These are phyloP conservation scores for Argyresthia albistria DNA, from an alignment of 2,888 invertebrate genomes.

Conservation along the genomic window DNA sequence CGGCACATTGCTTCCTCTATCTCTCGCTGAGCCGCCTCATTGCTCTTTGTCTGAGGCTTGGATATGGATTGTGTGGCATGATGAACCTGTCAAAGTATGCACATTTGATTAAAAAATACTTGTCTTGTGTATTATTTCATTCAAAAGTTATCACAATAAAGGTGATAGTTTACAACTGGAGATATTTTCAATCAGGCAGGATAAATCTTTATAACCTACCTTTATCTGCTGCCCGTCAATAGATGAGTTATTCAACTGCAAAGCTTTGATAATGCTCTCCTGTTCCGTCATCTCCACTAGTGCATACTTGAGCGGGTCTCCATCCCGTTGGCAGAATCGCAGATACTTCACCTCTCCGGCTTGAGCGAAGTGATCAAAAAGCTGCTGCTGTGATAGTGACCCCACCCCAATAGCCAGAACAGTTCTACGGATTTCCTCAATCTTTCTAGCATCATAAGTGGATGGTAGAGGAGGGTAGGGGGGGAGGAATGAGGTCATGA, in stretches of 20 bases:
- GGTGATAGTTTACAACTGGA: background rate
- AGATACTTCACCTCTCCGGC: constrained; percentile 97
- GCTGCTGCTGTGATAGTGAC: constrained; percentile 81
- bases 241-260: constrained; percentile 86
- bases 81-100: constrained; percentile 72
- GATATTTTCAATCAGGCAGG: background rate
- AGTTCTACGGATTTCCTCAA: constrained; percentile 97
- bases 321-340: constrained; percentile 89
- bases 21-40: constrained; percentile 95
- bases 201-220: constrained; percentile 27
- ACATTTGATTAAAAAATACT: too few relatives aligned
- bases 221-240: constrained; percentile 79
- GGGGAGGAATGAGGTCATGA: constrained; percentile 86
- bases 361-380: constrained; percentile 89
- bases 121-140: too few relatives aligned
- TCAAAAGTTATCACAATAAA: background rate
- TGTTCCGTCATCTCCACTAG: constrained; percentile 96
- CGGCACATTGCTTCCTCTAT: constrained; percentile 98
- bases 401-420: constrained; percentile 88
- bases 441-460: constrained; percentile 87
- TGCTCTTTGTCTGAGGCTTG: constrained; percentile 95
- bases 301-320: constrained; percentile 83
- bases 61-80: constrained; percentile 94
- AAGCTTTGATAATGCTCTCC: constrained; percentile 86
- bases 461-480: constrained; percentile 93